Conservation (phyloP, 1,140 invertebrate genomes). For the Theocolax elegans region DNA sequence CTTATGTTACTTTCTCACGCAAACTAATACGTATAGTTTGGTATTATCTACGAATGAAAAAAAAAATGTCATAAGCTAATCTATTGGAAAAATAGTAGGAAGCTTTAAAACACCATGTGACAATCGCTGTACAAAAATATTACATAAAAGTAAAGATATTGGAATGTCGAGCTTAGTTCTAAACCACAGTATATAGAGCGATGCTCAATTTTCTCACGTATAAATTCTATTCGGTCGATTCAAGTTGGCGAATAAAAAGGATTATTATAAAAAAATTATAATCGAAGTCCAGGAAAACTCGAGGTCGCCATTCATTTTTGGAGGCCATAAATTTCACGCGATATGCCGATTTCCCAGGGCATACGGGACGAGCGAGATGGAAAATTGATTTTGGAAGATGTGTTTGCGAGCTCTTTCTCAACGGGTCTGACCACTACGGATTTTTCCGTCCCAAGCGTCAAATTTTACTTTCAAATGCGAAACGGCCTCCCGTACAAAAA, state of each 20-base stretch:
- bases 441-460: constrained; percentile 1
- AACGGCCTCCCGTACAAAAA: neutral
- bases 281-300: no score
- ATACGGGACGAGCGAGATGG: neutral
- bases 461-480: constrained; percentile 32
- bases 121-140: no score
- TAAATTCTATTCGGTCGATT: neutral
- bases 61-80: no score
- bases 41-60: no score
- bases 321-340: neutral
- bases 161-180: no score
- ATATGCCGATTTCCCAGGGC: neutral
- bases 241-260: neutral
- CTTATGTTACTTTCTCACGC: no score
- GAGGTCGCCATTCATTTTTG: neutral
- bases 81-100: no score
- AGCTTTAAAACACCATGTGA: no score
- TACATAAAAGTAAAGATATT: no score
- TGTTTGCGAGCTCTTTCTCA: neutral
- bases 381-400: constrained; percentile 15
- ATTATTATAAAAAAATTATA: neutral
- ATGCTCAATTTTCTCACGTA: constrained; percentile 1
- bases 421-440: neutral
- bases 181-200: neutral
- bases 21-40: no score